phyloP scores from a whole-genome alignment of 2,888 invertebrate species.

The Spodoptera exigua region DNA sequence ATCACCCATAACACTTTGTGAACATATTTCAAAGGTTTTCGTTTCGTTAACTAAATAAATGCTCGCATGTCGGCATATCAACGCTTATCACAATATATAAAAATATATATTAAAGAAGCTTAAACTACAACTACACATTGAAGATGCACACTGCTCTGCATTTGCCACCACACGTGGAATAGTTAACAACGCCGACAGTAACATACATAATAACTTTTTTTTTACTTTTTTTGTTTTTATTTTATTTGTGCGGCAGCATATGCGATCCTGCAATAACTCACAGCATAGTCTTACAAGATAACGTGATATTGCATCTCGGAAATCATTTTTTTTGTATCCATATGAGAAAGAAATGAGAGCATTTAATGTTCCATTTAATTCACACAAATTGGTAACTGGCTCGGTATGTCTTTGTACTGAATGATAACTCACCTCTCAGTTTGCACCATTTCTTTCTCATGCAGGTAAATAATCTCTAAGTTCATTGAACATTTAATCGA shows the following conservation, averaged over 20 bases:
- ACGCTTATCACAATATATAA: slow-evolving; percentile 89
- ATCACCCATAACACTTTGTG: slow-evolving; percentile 80
- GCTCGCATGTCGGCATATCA: slow-evolving; percentile 88
- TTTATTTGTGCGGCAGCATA: slow-evolving; percentile 88
- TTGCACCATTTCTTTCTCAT: slow-evolving; percentile 76
- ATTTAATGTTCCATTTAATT: slow-evolving; percentile 57
- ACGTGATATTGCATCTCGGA: slow-evolving; percentile 79
- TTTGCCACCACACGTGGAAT: slow-evolving; percentile 86
- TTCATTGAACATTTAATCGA: slow-evolving; percentile 70
- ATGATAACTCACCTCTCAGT: slow-evolving; percentile 65
- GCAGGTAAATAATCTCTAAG: slow-evolving; percentile 66
- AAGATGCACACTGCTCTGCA: slow-evolving; percentile 86
- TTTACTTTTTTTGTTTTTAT: slow-evolving; percentile 71
- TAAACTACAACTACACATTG: slow-evolving; percentile 87
- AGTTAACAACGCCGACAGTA: slow-evolving; percentile 76
- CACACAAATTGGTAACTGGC: slow-evolving; percentile 83
- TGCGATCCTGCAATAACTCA: slow-evolving; percentile 85
- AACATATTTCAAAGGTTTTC: slow-evolving; percentile 71
- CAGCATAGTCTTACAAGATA: slow-evolving; percentile 82
- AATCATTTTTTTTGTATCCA: slow-evolving; percentile 65
- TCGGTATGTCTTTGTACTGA: slow-evolving; percentile 84
- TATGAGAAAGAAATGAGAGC: slow-evolving; percentile 74
- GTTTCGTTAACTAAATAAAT: slow-evolving; percentile 86
- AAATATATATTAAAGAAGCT: slow-evolving; percentile 89
- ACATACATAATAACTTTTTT: slow-evolving; percentile 64